Evolutionary conservation across 2,797 vertebrate species (phyloP).

Genomic region (Hypotaenidia okinawae): DNA sequence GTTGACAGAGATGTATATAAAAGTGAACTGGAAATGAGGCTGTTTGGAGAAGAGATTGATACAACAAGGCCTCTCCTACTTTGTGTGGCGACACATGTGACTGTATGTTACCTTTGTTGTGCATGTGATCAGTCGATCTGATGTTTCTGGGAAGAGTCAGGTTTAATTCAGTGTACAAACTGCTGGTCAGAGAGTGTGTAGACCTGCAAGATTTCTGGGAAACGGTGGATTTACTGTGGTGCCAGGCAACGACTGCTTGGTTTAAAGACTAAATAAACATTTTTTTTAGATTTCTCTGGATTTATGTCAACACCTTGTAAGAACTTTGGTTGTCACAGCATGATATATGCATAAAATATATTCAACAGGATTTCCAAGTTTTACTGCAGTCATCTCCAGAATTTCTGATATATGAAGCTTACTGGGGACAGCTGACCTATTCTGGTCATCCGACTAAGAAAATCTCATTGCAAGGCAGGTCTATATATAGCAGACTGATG

Average conservation of each 20-base stretch:
- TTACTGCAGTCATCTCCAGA: background rate
- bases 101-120: background rate
- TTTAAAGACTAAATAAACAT: background rate
- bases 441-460: background rate
- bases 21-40: background rate
- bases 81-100: accelerated
- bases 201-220: background rate
- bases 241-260: background rate
- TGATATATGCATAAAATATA: background rate
- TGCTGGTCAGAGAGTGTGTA: accelerated
- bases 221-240: background rate
- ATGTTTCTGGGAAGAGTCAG: background rate
- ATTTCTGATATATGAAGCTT: background rate
- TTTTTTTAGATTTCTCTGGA: background rate
- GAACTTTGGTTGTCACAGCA: background rate
- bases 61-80: background rate
- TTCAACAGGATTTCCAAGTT: background rate
- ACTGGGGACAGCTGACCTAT: background rate
- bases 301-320: background rate
- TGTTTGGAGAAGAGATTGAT: background rate
- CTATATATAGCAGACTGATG: background rate
- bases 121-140: background rate
- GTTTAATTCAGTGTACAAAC: background rate
- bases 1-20: background rate
- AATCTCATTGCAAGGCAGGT: background rate